A percentile compares a stretch with the other conserved stretches of the same genome.
Conservation (phyloP, 2,888 invertebrate species). For the Branchellion lobata region DNA sequence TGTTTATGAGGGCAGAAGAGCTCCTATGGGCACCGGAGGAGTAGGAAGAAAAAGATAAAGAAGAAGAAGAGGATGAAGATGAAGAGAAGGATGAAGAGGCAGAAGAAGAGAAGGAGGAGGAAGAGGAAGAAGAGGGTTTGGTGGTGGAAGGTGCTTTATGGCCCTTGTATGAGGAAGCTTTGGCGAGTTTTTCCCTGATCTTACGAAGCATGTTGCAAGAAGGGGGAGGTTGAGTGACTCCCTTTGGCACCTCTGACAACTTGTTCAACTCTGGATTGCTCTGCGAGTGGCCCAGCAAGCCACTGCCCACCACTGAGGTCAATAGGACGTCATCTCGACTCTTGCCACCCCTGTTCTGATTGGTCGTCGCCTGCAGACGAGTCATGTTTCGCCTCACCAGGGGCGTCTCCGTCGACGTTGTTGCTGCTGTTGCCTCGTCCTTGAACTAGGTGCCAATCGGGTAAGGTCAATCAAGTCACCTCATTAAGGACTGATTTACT, state of each 20-base stretch:
- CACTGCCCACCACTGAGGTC: neutral
- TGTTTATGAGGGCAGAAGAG: neutral
- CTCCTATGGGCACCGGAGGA: too few relatives aligned
- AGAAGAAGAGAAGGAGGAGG: too few relatives aligned
- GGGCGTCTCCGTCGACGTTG: neutral
- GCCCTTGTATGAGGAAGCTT: neutral
- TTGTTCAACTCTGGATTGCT: slow-evolving; percentile 3
- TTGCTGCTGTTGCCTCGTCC: neutral
- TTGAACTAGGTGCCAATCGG: too few relatives aligned
- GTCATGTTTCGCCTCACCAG: neutral
- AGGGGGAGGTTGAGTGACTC: neutral
- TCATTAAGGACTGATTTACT: too few relatives aligned
- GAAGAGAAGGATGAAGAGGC: too few relatives aligned
- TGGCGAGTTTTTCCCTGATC: slow-evolving; percentile 3
- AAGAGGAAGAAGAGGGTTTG: too few relatives aligned
- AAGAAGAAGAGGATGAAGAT: too few relatives aligned
- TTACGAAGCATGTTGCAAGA: neutral
- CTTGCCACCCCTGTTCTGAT: neutral
- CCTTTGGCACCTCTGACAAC: neutral
- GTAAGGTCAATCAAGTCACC: too few relatives aligned
- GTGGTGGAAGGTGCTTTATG: too few relatives aligned
- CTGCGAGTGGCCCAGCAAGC: neutral
- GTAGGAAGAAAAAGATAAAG: too few relatives aligned
- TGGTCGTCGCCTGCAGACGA: neutral
- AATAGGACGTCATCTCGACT: neutral